phyloP scores from a whole-genome alignment of 1,140 invertebrate species.

The Zophobas atratus region DNA sequence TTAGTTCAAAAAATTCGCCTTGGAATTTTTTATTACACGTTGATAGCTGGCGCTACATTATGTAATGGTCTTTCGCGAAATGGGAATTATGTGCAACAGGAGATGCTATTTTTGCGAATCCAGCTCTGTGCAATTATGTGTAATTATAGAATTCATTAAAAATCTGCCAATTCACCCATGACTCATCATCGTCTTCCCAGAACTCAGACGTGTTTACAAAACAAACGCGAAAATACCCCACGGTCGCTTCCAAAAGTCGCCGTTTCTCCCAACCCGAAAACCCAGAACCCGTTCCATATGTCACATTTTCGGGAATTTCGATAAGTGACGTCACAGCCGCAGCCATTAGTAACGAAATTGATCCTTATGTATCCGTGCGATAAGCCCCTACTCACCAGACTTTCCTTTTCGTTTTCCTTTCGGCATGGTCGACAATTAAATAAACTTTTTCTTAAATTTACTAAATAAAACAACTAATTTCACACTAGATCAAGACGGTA shows the following conservation, averaged over 20 bases:
- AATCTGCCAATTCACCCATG: conserved; percentile 1
- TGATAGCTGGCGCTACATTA: background rate
- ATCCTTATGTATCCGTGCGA: conserved; percentile 5
- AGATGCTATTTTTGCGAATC: background rate
- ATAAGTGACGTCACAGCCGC: conserved; percentile 21
- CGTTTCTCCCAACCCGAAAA: conserved; percentile 2
- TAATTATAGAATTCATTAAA: conserved; percentile 4
- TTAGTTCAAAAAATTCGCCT: too few relatives aligned
- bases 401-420: conserved; percentile 67
- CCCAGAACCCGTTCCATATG: conserved; percentile 20
- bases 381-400: conserved; percentile 62
- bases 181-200: background rate
- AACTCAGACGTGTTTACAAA: conserved; percentile 12
- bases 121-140: background rate
- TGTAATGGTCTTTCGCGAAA: conserved; percentile 7
- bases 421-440: conserved; percentile 64
- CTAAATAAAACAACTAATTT: conserved; percentile 65
- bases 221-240: background rate
- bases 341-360: conserved; percentile 12
- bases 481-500: conserved; percentile 68
- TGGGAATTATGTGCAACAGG: too few relatives aligned
- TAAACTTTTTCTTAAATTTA: conserved; percentile 65
- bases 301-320: conserved; percentile 33
- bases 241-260: too few relatives aligned
- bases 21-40: too few relatives aligned